Conservation (phyloP, 92 coral and sea anemone species). For the Siderastrea siderea region DNA sequence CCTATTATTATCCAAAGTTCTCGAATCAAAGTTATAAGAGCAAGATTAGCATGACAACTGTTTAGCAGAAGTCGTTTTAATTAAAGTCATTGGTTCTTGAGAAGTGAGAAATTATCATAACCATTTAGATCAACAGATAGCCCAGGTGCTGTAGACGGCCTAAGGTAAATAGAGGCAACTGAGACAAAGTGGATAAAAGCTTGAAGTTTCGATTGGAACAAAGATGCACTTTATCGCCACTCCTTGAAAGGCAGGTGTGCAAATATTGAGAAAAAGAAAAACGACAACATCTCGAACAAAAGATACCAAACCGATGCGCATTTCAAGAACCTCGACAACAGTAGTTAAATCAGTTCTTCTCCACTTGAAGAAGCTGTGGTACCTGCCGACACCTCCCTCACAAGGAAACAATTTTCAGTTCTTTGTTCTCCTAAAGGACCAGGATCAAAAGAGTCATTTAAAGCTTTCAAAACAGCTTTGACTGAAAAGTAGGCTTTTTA, state of each 20-base stretch:
- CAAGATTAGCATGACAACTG: neutral
- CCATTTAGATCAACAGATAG: neutral
- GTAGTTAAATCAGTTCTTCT: neutral
- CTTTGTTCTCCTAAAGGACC: too few species aligned
- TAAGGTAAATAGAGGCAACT: neutral
- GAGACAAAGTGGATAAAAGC: neutral
- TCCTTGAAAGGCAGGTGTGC: conserved; percentile 24
- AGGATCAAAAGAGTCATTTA: too few species aligned
- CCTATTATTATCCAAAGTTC: neutral
- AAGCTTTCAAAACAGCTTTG: too few species aligned
- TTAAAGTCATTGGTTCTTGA: neutral
- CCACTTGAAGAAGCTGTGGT: neutral
- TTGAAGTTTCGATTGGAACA: neutral
- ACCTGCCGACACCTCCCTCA: neutral
- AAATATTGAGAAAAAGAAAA: neutral
- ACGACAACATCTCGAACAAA: neutral
- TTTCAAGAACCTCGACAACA: neutral
- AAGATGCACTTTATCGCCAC: neutral
- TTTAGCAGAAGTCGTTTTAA: neutral
- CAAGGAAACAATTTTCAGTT: neutral
- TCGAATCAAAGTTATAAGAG: neutral
- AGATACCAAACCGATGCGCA: neutral
- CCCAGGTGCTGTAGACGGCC: neutral
- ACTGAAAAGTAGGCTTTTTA: too few species aligned
- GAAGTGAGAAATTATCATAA: neutral